Percentiles rank a stretch among this genome's conserved stretches.
Conservation (phyloP, 2,797 vertebrate genomes). For the Galago senegalensis region DNA sequence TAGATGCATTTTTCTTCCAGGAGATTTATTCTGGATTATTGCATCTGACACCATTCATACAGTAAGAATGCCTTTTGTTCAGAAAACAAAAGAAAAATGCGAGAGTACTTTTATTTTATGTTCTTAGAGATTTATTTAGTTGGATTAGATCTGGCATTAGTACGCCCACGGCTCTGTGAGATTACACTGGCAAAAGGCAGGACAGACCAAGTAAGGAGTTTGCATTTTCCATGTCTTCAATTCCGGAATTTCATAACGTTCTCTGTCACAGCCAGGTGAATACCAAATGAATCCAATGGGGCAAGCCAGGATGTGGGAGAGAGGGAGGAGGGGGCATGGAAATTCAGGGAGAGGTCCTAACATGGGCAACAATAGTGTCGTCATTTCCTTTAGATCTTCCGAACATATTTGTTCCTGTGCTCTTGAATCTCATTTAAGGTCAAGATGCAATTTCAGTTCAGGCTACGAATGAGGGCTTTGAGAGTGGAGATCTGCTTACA, state of each 20-base stretch:
- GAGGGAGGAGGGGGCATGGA: background rate
- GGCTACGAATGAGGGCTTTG: background rate
- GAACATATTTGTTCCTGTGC: background rate
- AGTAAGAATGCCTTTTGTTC: conserved; percentile 60
- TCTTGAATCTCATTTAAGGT: conserved; percentile 44
- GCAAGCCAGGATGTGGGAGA: too few relatives aligned
- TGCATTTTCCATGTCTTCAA: conserved; percentile 18
- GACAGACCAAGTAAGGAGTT: conserved; percentile 17
- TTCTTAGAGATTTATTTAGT: conserved; percentile 59
- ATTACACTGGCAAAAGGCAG: conserved; percentile 11
- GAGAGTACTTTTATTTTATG: conserved; percentile 25
- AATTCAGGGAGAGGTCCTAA: background rate
- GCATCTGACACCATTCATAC: conserved; percentile 63
- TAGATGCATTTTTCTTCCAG: conserved; percentile 69
- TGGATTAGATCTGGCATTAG: conserved; percentile 51
- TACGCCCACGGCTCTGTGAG: background rate
- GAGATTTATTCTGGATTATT: conserved; percentile 77
- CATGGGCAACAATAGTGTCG: background rate
- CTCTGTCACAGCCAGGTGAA: conserved; percentile 31
- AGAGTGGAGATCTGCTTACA: background rate
- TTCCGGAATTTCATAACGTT: conserved; percentile 53
- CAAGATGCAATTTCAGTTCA: conserved; percentile 25
- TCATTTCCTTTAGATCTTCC: conserved; percentile 15
- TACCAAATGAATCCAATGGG: background rate
- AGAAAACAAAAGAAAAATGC: conserved; percentile 65